Evolutionary conservation across 2,888 invertebrate genomes (phyloP).

Genomic region (Clusia tigrina): DNA sequence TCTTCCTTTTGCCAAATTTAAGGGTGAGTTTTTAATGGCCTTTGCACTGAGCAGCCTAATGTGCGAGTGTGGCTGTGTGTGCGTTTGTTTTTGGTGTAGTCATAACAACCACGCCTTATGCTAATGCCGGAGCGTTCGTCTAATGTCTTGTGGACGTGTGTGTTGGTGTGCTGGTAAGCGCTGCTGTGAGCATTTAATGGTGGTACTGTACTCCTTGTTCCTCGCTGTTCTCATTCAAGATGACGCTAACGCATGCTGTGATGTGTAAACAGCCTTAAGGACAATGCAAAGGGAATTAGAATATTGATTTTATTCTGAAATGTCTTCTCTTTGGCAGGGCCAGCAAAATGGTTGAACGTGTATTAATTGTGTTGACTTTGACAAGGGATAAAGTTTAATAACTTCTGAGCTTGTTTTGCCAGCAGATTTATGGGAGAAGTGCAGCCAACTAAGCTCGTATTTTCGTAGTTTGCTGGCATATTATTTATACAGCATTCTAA

Average conservation of each 20-base stretch:
- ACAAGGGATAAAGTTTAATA: constrained; percentile 43
- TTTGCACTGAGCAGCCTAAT: background rate
- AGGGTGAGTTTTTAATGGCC: constrained; percentile 47
- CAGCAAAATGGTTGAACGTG: constrained; percentile 26
- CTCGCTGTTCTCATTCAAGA: constrained; percentile 32
- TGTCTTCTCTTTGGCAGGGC: constrained; percentile 1
- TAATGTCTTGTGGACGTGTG: constrained; percentile 12
- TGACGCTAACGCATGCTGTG: constrained; percentile 7
- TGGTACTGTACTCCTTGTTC: constrained; percentile 4
- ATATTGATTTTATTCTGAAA: constrained; percentile 45
- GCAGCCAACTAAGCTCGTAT: too few relatives aligned
- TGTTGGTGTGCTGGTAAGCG: constrained; percentile 27
- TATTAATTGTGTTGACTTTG: constrained; percentile 58
- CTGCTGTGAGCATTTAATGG: constrained; percentile 40
- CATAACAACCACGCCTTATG: constrained; percentile 45
- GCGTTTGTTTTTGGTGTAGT: constrained; percentile 12
- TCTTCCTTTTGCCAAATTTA: constrained; percentile 18
- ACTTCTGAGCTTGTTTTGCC: too few relatives aligned
- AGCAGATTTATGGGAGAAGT: too few relatives aligned
- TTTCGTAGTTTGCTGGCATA: too few relatives aligned
- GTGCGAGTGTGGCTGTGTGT: constrained; percentile 9
- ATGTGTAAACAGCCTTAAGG: constrained; percentile 13
- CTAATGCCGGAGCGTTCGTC: too few relatives aligned
- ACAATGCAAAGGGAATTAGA: constrained; percentile 28
- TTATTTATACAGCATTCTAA: too few relatives aligned